Base-by-base conservation (phyloP, 2,888 invertebrate species). In the Lepeophtheirus nordmannii region DNA sequence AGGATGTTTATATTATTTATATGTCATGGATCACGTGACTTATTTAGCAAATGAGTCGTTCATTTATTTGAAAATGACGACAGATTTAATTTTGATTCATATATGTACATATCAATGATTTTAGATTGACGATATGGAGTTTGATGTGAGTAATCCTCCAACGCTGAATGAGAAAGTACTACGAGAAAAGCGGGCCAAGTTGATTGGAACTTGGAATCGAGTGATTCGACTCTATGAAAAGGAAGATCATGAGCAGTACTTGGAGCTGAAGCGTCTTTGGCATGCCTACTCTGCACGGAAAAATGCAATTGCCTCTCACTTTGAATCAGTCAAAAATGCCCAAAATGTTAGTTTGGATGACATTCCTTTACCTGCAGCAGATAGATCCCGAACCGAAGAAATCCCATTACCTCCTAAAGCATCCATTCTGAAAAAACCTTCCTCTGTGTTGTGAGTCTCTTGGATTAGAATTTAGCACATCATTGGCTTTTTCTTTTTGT, bases 81-180 rank as follows among this genome's bases (percentile, higher is more conserved):
- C 1, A 5, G 20, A 53, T n/a, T 53, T 1, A 53, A 17, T 8
- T 53, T 1, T 53, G 53, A 8, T 17, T 53, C 8, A 17, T 53
- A 1, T 8, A 8, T 53, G 53, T 17, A 14, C 12, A 14, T 11
- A n/a, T n/a, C n/a, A n/a, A n/a, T n/a, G n/a, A n/a, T 7, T 12
- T 22, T 22, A 22, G 65, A 59, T 66, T 68, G 70, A 70, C 69
- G 71, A 78, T 80, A 46, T 76, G 91, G 93, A 96, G 76, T 96
- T 86, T 74, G 93, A 94, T 79, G 92, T 94, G 0, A 80, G 89
- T 71, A 90, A 92, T 74, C 90, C 94, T 37, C 93, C 94, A 23
- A 89, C 91, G 0, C 78, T 97, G 5, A 96, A 93, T 78, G 94
- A 96, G 75, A 94, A 94, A 79, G 96, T 96, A 1, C 78, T 96